Evolutionary conservation across 1,140 invertebrate genomes (phyloP).

Genomic region (Lepidurus apus): DNA sequence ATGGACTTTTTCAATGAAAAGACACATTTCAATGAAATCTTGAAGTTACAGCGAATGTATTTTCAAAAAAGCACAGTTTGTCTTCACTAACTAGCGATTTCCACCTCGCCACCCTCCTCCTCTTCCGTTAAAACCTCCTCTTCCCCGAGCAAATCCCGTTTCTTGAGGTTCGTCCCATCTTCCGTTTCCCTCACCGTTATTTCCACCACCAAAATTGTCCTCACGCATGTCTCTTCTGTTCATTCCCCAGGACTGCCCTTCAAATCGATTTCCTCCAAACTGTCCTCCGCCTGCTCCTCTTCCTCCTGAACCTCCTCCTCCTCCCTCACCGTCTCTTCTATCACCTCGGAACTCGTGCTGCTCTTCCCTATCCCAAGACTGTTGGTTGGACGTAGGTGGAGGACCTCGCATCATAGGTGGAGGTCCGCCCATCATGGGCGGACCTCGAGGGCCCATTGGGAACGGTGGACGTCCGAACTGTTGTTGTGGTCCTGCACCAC

Average conservation of each 20-base stretch:
- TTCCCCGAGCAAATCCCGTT: background rate
- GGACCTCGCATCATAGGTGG: background rate
- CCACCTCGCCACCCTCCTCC: conserved; percentile 16
- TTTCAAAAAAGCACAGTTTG: conserved; percentile 2
- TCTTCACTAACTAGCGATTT: background rate
- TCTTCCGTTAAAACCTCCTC: conserved; percentile 13
- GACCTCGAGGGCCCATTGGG: conserved; percentile 9
- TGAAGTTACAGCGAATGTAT: background rate
- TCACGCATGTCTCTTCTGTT: conserved; percentile 14
- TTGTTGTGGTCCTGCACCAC: background rate
- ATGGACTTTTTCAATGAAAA: too few species aligned
- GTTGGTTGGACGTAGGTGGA: background rate
- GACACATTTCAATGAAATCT: background rate
- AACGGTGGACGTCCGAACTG: background rate
- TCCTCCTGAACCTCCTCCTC: background rate
- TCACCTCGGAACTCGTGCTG: background rate
- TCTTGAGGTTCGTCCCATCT: conserved; percentile 7
- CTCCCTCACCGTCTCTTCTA: background rate
- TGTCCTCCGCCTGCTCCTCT: background rate
- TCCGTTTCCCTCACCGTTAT: background rate
- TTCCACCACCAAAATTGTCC: conserved; percentile 11
- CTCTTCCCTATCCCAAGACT: background rate
- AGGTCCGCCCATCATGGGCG: background rate
- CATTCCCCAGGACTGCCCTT: background rate
- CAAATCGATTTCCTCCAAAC: conserved; percentile 6